Base-by-base conservation (phyloP, 2,113 vertebrate species). In the Chaenocephalus aceratus region DNA sequence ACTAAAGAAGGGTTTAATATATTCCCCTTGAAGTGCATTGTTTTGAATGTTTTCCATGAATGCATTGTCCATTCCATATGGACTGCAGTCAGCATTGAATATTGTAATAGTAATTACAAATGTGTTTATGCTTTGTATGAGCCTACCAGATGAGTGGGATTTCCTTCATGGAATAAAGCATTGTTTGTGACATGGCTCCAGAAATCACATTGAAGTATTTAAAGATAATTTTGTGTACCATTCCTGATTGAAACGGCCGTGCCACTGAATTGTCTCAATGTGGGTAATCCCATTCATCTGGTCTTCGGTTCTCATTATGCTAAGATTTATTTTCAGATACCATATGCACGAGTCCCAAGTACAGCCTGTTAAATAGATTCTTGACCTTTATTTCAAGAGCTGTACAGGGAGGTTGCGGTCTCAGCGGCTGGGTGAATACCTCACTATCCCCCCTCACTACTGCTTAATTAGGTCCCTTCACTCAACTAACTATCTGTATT, bases 391-490 rank as follows among this genome's bases (percentile, higher is more conserved):
- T 64, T 75, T 75, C 21, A 75, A 69, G 67, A 87, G 76, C 83
- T 86, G 77, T 26, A 85, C 86, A 80, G 74, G 76, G 30, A 46
- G 75, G 52, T 49, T 59, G 54, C 75, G 70, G 60, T 89, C 72
- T 69, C 75, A 26, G 75, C 1, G 15, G 56, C 65, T 67, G 67
- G 62, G 36, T 82, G 56, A 84, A 83, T 64, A 74, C 66, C 74
- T 66, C 67, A 45, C 82, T 74, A 26, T 69, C 59, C 77, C 57
- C 60, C 54, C 34, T 58, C 48, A 57, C 66, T 68, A 63, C 68
- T 72, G 75, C 77, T 72, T 91, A 88, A 94, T 91, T 84, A 86
- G 88, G 59, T 89, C 84, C 76, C 72, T 71, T 83, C 66, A 36
- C 82, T 88, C 84, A 75, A 74, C 67, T 57, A 63, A 83, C 59